Evolutionary conservation across 2,113 vertebrate genomes (phyloP).

Genomic region (Nesospiza acunhae): DNA sequence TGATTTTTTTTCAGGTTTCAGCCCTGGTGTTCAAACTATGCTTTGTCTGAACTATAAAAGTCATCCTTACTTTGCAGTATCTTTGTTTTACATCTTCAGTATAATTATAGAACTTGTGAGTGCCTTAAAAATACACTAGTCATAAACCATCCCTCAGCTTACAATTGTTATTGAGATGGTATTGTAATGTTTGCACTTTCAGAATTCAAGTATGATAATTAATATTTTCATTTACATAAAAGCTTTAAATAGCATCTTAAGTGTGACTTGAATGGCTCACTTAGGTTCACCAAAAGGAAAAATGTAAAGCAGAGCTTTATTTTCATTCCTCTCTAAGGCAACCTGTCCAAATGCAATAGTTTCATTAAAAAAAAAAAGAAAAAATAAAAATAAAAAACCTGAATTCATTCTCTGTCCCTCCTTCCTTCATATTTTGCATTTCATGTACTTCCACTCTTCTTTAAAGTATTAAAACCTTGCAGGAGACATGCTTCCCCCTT

Average conservation of each 20-base stretch:
- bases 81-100: background rate
- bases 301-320: background rate
- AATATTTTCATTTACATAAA: constrained; percentile 24
- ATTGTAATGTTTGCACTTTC: background rate
- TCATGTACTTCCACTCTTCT: background rate
- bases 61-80: background rate
- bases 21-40: background rate
- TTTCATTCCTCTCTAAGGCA: background rate
- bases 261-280: background rate
- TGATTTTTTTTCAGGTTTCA: background rate
- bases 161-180: background rate
- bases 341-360: background rate
- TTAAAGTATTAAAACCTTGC: background rate
- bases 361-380: background rate
- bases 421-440: background rate
- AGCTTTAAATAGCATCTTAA: background rate
- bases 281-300: background rate
- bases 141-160: background rate
- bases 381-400: background rate
- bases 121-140: background rate
- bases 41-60: background rate
- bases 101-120: background rate
- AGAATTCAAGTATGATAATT: background rate
- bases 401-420: background rate
- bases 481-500: background rate